phyloP scores from a whole-genome alignment of 2,113 vertebrate species.

The Mirounga angustirostris region DNA sequence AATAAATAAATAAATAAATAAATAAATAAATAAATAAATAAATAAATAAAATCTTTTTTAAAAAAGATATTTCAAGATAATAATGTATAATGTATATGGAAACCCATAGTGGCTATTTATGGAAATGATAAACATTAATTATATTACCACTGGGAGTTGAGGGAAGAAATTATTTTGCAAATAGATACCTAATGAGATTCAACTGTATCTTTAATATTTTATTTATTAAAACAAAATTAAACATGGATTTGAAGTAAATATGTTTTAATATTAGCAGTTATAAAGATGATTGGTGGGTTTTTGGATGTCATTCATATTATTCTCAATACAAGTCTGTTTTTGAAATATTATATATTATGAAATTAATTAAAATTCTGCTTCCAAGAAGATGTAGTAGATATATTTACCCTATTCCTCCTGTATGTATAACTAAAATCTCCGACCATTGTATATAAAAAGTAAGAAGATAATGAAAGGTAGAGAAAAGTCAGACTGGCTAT shows the following conservation, averaged over 20 bases:
- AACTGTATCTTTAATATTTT: background rate
- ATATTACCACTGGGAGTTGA: background rate
- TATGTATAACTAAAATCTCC: background rate
- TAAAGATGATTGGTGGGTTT: background rate
- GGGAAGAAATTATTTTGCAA: background rate
- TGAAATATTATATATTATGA: background rate
- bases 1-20: too few species aligned
- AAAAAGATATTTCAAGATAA: background rate
- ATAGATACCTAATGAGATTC: background rate
- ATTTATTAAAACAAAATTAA: background rate
- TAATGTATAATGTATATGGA: background rate
- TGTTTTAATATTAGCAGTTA: background rate
- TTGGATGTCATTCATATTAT: background rate
- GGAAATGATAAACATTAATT: background rate
- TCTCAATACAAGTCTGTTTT: background rate
- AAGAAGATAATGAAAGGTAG: background rate
- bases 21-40: too few species aligned
- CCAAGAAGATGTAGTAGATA: background rate
- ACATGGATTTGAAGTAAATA: background rate
- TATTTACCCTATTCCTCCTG: background rate
- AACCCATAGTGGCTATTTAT: background rate
- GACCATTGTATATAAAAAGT: background rate
- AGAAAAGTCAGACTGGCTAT: background rate
- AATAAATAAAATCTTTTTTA: background rate
- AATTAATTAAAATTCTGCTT: background rate